phyloP scores from a whole-genome alignment of 92 coral and sea anemone species.

The Zoanthus sociatus region DNA sequence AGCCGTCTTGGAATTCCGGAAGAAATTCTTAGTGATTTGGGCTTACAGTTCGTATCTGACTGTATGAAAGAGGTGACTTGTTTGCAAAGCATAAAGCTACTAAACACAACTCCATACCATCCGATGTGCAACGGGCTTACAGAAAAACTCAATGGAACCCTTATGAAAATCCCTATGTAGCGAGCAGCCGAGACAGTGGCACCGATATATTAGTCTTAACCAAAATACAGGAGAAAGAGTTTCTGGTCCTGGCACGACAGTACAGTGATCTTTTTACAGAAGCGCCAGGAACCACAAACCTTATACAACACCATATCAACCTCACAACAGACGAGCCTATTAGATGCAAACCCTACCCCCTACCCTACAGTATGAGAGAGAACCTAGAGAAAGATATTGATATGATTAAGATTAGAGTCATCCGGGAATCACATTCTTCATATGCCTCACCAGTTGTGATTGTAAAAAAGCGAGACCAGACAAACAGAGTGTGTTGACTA shows the following conservation, averaged over 20 bases:
- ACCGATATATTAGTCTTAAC: slow-evolving; percentile 49
- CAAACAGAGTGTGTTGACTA: slow-evolving; percentile 65
- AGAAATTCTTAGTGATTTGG: slow-evolving; percentile 66
- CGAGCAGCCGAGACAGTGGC: slow-evolving; percentile 27
- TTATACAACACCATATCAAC: slow-evolving; percentile 38
- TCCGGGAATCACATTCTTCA: slow-evolving; percentile 52
- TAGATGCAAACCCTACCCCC: slow-evolving; percentile 50
- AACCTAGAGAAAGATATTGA: slow-evolving; percentile 40
- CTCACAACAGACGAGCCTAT: slow-evolving; percentile 53
- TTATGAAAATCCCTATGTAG: slow-evolving; percentile 49
- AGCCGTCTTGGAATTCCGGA: slow-evolving; percentile 43
- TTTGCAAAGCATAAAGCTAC: slow-evolving; percentile 51
- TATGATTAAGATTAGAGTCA: slow-evolving; percentile 60
- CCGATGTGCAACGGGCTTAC: slow-evolving; percentile 60
- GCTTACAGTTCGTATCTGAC: slow-evolving; percentile 61
- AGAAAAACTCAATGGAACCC: slow-evolving; percentile 60
- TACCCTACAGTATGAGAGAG: slow-evolving; percentile 60
- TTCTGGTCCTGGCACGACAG: slow-evolving; percentile 40
- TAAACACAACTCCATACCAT: slow-evolving; percentile 56
- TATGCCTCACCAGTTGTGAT: slow-evolving; percentile 57
- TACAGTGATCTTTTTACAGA: slow-evolving; percentile 25
- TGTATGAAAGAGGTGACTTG: slow-evolving; percentile 58
- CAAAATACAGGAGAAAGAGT: not conserved
- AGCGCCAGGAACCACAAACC: slow-evolving; percentile 10
- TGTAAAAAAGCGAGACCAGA: slow-evolving; percentile 60